phyloP scores from a whole-genome alignment of 2,113 vertebrate genomes.

The Pterocles orientalis region DNA sequence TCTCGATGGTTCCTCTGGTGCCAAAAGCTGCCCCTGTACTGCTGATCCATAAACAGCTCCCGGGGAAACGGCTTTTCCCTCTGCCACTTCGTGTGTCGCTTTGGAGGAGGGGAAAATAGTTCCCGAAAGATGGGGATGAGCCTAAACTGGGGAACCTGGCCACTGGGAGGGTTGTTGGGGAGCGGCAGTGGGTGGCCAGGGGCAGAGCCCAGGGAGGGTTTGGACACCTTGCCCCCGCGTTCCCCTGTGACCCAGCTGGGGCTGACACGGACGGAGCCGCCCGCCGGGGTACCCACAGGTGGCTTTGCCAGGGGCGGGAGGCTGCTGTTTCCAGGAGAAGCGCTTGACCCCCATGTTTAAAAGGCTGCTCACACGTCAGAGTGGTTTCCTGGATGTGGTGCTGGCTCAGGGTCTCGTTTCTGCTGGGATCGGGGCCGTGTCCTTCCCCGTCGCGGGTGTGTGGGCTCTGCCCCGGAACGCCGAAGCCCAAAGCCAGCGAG shows the following conservation, averaged over 20 bases:
- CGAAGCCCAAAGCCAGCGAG: no score
- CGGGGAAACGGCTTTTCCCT: no score
- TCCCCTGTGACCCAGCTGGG: no score
- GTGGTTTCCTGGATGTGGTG: no score
- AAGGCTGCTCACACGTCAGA: neutral
- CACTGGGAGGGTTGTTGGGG: neutral
- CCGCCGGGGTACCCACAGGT: no score
- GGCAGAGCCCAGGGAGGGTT: neutral
- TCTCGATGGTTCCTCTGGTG: neutral
- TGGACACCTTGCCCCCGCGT: no score
- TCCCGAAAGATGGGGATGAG: neutral
- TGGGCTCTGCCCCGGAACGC: neutral
- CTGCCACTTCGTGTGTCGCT: no score
- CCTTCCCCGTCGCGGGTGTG: rapidly evolving
- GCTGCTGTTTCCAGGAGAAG: neutral
- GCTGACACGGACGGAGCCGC: no score
- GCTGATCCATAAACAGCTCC: no score
- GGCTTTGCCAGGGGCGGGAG: rapidly evolving
- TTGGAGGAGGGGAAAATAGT: neutral
- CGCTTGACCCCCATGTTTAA: rapidly evolving
- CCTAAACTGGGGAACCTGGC: neutral
- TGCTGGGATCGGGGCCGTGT: rapidly evolving
- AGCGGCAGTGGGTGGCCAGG: rapidly evolving
- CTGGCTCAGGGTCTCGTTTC: neutral
- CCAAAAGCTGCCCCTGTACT: no score